Evolutionary conservation across 2,888 invertebrate genomes (phyloP), one percentile per base, ranked within the genome.

Genomic region (Ceraclea dissimilis): DNA sequence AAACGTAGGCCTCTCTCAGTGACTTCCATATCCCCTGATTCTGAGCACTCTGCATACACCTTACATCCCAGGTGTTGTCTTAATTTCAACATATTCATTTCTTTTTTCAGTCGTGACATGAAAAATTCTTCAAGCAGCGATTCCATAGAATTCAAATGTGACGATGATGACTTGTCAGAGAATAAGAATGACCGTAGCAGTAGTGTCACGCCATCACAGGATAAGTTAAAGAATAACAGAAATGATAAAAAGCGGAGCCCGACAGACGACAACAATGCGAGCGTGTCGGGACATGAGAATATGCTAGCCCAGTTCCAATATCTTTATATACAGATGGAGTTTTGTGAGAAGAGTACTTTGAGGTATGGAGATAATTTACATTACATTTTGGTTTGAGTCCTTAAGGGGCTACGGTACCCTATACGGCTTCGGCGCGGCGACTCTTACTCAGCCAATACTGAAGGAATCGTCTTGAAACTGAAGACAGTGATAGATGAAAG

Each of bases 291-390:
- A 62, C 71, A 39, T 67, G 71, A 51, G 61, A 4, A 16, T 39
- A 11, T 31, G 6, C 67, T 1, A n/a, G 58, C 61, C 33, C 74
- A 76, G 64, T 79, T 82, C 49, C 86, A 88, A 67, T 86, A 86
- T 56, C 83, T 96, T 75, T 95, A 92, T 68, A 91, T 92, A 64
- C 93, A 98, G 77, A 99, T 99, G 99, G 98, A 99, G 74, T 97
- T 94, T 71, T 99, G 99, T 71, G 97, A 97, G 69, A 96, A 94
- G 67, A 92, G 90, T 65, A 99, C 98, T 0, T 72, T 95, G 26
- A 77, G 86, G 70, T 60, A 56, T 44, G n/a, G n/a, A n/a, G n/a
- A n/a, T n/a, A n/a, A 50, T 51, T 18, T 31, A 19, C 79, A 64
- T 16, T 50, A 26, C 11, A 26, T 20, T 50, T 11, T 53, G n/a